Evolutionary conservation across 2,797 vertebrate species (phyloP).

Genomic region (Characodon lateralis): DNA sequence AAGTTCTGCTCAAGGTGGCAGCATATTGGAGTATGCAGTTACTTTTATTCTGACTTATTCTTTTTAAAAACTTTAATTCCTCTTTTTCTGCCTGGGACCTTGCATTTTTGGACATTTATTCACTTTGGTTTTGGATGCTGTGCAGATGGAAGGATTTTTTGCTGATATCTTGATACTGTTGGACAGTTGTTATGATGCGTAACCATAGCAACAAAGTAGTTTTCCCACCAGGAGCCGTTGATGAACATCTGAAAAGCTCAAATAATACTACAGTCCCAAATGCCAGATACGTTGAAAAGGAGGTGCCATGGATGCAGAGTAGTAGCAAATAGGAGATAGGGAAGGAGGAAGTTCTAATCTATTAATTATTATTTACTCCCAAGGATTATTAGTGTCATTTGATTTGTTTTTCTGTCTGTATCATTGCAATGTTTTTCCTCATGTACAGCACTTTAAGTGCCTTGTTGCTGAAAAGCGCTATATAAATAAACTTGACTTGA

Average conservation of each 20-base stretch:
- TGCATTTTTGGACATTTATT: neutral
- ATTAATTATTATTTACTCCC: no score
- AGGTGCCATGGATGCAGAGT: neutral
- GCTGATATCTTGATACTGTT: neutral
- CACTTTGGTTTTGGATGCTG: neutral
- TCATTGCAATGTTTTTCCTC: no score
- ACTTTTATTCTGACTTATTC: neutral
- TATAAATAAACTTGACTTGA: no score
- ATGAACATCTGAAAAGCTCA: neutral
- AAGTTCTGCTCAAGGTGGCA: constrained; percentile 15
- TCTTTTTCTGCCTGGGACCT: neutral
- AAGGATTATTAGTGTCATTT: no score
- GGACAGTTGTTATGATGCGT: neutral
- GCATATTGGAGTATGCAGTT: neutral
- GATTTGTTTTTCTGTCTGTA: no score
- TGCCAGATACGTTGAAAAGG: neutral
- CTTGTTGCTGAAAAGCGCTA: no score
- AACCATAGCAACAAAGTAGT: neutral
- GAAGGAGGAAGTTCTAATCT: no score
- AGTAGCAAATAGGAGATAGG: neutral
- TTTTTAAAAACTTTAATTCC: neutral
- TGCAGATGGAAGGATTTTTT: neutral
- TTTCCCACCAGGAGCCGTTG: neutral
- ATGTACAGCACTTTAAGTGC: no score
- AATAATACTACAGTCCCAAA: constrained; percentile 19